Evolutionary conservation across 2,888 invertebrate genomes (phyloP).

Genomic region (Ptilodon capucinus): DNA sequence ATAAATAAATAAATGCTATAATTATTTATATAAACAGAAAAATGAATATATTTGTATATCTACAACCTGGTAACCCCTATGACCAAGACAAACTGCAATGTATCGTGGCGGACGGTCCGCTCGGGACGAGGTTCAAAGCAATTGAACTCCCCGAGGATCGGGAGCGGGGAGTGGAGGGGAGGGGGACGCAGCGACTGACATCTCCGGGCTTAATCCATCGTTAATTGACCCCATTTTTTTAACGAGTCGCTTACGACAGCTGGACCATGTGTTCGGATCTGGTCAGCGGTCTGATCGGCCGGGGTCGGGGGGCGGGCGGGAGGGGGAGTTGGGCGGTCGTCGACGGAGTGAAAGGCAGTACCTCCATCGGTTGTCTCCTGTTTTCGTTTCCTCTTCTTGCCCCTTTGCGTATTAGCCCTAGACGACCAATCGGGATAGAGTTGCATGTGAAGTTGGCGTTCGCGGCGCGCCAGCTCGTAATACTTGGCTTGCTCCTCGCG

Average conservation of each 20-base stretch:
- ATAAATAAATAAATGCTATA: conserved; percentile 81
- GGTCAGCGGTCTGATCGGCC: conserved; percentile 21
- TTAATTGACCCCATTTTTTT: conserved; percentile 76
- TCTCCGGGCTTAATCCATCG: conserved; percentile 70
- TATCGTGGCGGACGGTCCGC: conserved; percentile 63
- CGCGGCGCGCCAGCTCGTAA: conserved; percentile 99
- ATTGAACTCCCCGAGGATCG: conserved; percentile 66
- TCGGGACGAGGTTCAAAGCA: conserved; percentile 64
- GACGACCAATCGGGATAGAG: conserved; percentile 99
- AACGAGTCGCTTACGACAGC: no score
- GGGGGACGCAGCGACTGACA: conserved; percentile 60
- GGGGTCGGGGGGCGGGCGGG: conserved; percentile 14
- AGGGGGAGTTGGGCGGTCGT: conserved; percentile 34
- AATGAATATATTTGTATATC: conserved; percentile 75
- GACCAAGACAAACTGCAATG: conserved; percentile 77
- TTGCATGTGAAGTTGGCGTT: conserved; percentile 99
- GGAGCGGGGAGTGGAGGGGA: conserved; percentile 30
- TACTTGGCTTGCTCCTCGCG: conserved; percentile 99
- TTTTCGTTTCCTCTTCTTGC: conserved; percentile 99
- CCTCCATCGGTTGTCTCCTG: conserved; percentile 98
- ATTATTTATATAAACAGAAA: conserved; percentile 73
- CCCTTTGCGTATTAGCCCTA: conserved; percentile 99
- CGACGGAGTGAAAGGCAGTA: conserved; percentile 85
- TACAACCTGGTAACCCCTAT: conserved; percentile 80
- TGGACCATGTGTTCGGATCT: conserved; percentile 41